Conservation (phyloP, 2,888 invertebrate genomes). For the Caradrina clavipalpis region DNA sequence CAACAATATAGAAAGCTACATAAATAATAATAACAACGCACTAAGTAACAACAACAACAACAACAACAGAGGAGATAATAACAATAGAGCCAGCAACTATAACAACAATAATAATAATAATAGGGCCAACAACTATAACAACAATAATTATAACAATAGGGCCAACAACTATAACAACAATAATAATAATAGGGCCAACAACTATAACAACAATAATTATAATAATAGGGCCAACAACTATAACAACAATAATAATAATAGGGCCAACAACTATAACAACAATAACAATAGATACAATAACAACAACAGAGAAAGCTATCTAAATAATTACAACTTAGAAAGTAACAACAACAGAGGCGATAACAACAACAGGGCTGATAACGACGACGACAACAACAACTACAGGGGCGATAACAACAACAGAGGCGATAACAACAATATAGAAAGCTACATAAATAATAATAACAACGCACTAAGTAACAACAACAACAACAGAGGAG, state of each 20-base stretch:
- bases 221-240: too few relatives aligned
- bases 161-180: not conserved
- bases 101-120: not conserved
- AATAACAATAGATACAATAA: slow-evolving; percentile 10
- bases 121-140: not conserved
- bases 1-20: too few relatives aligned
- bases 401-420: not conserved
- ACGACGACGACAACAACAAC: not conserved
- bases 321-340: too few relatives aligned
- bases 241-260: too few relatives aligned
- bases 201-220: slow-evolving; percentile 9
- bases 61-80: too few relatives aligned
- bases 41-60: too few relatives aligned
- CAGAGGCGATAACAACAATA: too few relatives aligned
- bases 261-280: too few relatives aligned
- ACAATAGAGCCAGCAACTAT: not conserved
- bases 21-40: too few relatives aligned
- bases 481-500: not conserved
- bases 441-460: too few relatives aligned
- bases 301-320: not conserved
- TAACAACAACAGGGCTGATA: slow-evolving; percentile 1
- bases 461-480: too few relatives aligned
- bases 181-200: not conserved
- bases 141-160: too few relatives aligned
- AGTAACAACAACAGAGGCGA: slow-evolving; percentile 14